Evolutionary conservation across 37 sponge, comb jelly and placozoan species (phyloP).

Genomic region (Lycopodina hypogea): DNA sequence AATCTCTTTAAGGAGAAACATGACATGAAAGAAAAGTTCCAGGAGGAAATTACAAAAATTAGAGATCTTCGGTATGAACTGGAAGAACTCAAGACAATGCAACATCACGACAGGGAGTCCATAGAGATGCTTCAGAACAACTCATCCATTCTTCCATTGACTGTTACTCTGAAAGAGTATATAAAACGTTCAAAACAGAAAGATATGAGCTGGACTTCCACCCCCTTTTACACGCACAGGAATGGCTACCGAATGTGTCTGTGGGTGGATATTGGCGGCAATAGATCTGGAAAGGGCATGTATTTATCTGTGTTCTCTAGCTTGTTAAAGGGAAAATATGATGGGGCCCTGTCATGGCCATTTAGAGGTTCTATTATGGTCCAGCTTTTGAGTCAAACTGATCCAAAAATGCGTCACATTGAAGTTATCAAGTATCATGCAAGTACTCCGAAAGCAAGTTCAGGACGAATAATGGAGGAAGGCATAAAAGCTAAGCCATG

Average conservation of each 20-base stretch:
- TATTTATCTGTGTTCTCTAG: slow-evolving; percentile 22
- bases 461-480: slow-evolving; percentile 9
- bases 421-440: slow-evolving; percentile 14
- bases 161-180: neutral
- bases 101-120: neutral
- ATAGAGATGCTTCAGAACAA: neutral
- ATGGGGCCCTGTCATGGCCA: slow-evolving; percentile 34
- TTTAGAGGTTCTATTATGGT: slow-evolving; percentile 13
- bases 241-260: slow-evolving; percentile 29
- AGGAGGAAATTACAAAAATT: neutral
- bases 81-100: neutral
- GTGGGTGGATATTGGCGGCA: slow-evolving; percentile 11
- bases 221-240: slow-evolving; percentile 5
- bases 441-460: neutral
- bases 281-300: slow-evolving; percentile 15
- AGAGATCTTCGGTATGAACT: neutral
- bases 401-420: neutral
- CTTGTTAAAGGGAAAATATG: slow-evolving; percentile 30
- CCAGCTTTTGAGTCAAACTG: slow-evolving; percentile 3
- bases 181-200: neutral
- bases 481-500: neutral
- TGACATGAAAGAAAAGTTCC: neutral
- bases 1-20: neutral
- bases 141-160: slow-evolving; percentile 3
- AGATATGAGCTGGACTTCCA: slow-evolving; percentile 14